These are phyloP conservation scores for Oryzias melastigma DNA, from an alignment of 2,113 vertebrate species.

Conservation along the genomic window DNA sequence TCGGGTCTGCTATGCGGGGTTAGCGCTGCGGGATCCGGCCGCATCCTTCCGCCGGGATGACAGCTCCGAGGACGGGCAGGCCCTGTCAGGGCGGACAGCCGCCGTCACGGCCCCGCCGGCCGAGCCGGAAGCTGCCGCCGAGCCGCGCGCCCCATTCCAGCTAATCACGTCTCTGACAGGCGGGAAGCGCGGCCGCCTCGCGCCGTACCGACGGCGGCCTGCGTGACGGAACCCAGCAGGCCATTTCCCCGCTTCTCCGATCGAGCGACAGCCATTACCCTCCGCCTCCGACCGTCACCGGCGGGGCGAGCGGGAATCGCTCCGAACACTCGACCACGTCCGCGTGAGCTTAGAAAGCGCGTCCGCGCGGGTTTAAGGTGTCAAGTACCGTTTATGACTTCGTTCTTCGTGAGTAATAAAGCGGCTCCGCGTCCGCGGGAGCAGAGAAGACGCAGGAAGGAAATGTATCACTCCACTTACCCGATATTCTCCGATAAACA, in stretches of 20 bases:
- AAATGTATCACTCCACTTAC: conserved; percentile 77
- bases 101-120: conserved; percentile 37
- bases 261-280: conserved; percentile 77
- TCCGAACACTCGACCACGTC: conserved; percentile 18
- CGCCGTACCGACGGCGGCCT: too few relatives aligned
- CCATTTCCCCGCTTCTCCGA: conserved; percentile 70
- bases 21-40: conserved; percentile 9
- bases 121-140: conserved; percentile 18
- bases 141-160: too few relatives aligned
- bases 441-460: conserved; percentile 75
- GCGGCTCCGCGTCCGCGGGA: conserved; percentile 37
- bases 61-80: conserved; percentile 56
- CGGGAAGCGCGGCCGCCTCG: too few relatives aligned
- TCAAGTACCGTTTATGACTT: conserved; percentile 8
- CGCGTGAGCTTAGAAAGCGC: neutral
- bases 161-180: too few relatives aligned
- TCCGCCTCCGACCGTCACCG: conserved; percentile 44
- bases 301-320: conserved; percentile 30
- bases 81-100: conserved; percentile 52
- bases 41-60: conserved; percentile 35
- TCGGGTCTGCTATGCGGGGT: conserved; percentile 14
- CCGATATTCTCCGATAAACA: conserved; percentile 67
- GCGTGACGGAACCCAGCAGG: conserved; percentile 38
- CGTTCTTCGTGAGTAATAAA: conserved; percentile 48
- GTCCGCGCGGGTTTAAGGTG: neutral